phyloP scores from a whole-genome alignment of 2,888 invertebrate species.

The Andrena flavipes region DNA sequence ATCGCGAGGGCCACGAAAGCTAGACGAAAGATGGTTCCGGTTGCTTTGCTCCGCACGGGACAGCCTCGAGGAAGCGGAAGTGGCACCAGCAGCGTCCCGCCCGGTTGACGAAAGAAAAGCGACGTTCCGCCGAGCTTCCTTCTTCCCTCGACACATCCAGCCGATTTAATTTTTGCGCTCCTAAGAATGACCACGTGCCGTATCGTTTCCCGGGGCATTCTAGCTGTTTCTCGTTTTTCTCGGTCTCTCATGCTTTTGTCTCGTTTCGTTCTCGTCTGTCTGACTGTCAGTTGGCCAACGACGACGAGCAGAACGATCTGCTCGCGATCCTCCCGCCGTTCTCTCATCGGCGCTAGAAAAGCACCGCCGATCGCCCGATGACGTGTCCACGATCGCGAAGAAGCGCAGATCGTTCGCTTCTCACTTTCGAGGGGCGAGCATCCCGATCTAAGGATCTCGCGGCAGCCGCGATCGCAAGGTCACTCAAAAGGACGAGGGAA shows the following conservation, averaged over 20 bases:
- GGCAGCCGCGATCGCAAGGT: conserved; percentile 66
- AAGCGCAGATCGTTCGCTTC: conserved; percentile 22
- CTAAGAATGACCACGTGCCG: conserved; percentile 41
- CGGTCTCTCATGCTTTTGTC: background rate
- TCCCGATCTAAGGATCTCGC: conserved; percentile 48
- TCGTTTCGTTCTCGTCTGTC: background rate
- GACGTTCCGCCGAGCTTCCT: conserved; percentile 81
- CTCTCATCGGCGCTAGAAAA: conserved; percentile 18
- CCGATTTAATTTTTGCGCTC: conserved; percentile 43
- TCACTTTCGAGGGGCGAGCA: background rate
- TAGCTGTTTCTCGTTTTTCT: background rate
- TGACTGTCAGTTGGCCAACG: conserved; percentile 1
- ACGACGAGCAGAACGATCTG: conserved; percentile 16
- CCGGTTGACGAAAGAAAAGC: conserved; percentile 85
- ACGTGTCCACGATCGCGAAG: conserved; percentile 53
- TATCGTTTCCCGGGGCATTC: conserved; percentile 26
- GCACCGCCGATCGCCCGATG: conserved; percentile 56
- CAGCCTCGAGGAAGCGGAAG: conserved; percentile 75
- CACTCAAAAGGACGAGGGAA: conserved; percentile 38
- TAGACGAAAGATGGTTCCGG: background rate
- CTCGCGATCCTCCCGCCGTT: conserved; percentile 23
- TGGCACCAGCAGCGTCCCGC: conserved; percentile 78
- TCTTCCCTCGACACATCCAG: conserved; percentile 59
- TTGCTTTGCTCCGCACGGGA: conserved; percentile 49
- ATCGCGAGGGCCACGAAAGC: background rate